Base-by-base conservation (phyloP, 2,888 invertebrate species). In the Ennomos quercinarius region DNA sequence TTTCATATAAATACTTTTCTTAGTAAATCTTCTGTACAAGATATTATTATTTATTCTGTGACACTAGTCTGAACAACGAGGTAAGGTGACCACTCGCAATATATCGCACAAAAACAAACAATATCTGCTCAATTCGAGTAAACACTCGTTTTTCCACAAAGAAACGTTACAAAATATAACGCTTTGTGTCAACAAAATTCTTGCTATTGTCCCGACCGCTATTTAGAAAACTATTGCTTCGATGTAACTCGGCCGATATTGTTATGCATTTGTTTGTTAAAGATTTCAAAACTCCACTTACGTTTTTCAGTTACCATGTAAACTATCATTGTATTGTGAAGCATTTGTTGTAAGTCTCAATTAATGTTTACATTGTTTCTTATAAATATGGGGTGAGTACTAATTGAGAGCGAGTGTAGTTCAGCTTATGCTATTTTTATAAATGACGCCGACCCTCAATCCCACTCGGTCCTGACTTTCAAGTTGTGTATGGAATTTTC, bases 241-340 rank as follows among this genome's bases (percentile, higher is more conserved):
- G 62, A 63, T 62, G 76, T 73, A 80, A 74, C 68, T 75, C 71
- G 67, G 47, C 57, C 56, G 49, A 59, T 78, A 77, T 77, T 81
- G 80, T 80, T 78, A 72, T 74, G 73, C 68, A 73, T 78, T 79
- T 83, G 83, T 83, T 83, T 85, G 81, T 78, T 78, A 62, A 79
- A 77, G 78, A 84, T 83, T 83, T 83, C 81, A 81, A 83, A 83
- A 83, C 83, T 84, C 80, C 76, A 57, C 40, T 4, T 78, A 81
- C 83, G 49, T 50, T 59, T 86, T 85, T 87, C 86, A 80, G 83
- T 83, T 85, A 81, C 85, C 84, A 84, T 84, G 87, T 86, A 90
- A 89, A 90, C 90, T 82, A 73, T 80, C 89, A 88, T 91, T 90
- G 90, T 90, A 89, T 86, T 76, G 70, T 63, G 67, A 73, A 78